A percentile compares a stretch with the other conserved stretches of the same genome.
These are phyloP conservation scores for Geodia barretti DNA, from an alignment of 37 sponge, comb jelly and placozoan species.

Conservation along the genomic window DNA sequence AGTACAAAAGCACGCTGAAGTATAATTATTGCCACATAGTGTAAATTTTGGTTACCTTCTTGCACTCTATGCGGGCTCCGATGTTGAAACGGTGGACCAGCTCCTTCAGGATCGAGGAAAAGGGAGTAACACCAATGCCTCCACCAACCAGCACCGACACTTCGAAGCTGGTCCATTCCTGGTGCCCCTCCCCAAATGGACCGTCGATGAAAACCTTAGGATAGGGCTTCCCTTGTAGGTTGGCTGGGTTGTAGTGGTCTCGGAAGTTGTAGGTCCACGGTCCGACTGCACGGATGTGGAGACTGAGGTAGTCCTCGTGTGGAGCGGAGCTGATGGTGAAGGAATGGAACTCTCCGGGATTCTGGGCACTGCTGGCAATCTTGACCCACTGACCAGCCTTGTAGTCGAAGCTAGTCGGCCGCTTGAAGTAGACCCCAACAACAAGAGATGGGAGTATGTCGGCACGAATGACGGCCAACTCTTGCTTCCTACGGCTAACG, in stretches of 20 bases:
- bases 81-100: slow-evolving; percentile 87
- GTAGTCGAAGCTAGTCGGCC: slow-evolving; percentile 89
- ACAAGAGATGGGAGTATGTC: slow-evolving; percentile 92
- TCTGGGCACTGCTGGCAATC: slow-evolving; percentile 78
- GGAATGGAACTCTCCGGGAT: slow-evolving; percentile 95
- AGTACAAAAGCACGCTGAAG: neutral
- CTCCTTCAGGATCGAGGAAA: slow-evolving; percentile 99
- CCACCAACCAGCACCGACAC: slow-evolving; percentile 96
- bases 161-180: slow-evolving; percentile 93
- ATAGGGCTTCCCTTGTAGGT: slow-evolving; percentile 49
- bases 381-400: slow-evolving; percentile 96
- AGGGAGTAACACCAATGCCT: slow-evolving; percentile 98
- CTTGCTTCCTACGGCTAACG: slow-evolving; percentile 74
- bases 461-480: slow-evolving; percentile 87
- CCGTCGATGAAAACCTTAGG: slow-evolving; percentile 92
- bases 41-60: slow-evolving; percentile 81
- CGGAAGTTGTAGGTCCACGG: slow-evolving; percentile 98
- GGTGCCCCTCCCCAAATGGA: slow-evolving; percentile 98
- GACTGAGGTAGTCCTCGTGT: slow-evolving; percentile 89
- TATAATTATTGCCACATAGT: no score
- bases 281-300: slow-evolving; percentile 95
- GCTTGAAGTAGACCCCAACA: slow-evolving; percentile 91
- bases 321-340: slow-evolving; percentile 97
- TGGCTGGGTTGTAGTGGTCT: slow-evolving; percentile 64
- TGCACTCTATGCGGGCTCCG: slow-evolving; percentile 81